Conservation (phyloP, 64 coral and sea anemone species). For the Hydrozoanthus tunicans region DNA sequence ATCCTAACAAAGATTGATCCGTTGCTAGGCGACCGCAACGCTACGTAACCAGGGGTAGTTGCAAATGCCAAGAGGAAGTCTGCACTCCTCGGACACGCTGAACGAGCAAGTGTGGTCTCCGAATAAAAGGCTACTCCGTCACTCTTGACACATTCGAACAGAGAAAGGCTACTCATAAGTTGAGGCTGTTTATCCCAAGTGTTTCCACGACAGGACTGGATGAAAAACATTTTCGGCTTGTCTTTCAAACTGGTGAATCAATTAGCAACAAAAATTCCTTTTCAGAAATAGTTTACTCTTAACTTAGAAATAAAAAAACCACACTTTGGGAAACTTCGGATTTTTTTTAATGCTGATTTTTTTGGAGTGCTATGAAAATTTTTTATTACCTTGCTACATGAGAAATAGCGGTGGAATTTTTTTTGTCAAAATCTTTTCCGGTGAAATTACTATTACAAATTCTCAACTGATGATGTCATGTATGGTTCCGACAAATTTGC, state of each 20-base stretch:
- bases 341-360: too few relatives aligned
- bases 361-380: too few relatives aligned
- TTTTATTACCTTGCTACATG: too few relatives aligned
- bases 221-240: conserved; percentile 49
- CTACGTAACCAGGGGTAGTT: conserved; percentile 43
- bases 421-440: too few relatives aligned
- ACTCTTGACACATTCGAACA: conserved; percentile 9
- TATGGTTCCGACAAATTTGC: too few relatives aligned
- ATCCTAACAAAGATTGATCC: conserved; percentile 14
- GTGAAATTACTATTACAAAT: too few relatives aligned
- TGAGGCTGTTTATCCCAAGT: conserved; percentile 2
- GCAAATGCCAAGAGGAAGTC: conserved; percentile 54
- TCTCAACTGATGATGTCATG: too few relatives aligned
- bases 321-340: not conserved
- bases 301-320: not conserved
- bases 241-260: conserved; percentile 13
- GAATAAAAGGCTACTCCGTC: not conserved
- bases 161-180: not conserved
- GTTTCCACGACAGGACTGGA: conserved; percentile 44
- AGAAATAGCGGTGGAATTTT: too few relatives aligned
- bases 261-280: too few relatives aligned
- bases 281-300: too few relatives aligned
- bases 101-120: conserved; percentile 32
- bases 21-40: conserved; percentile 11
- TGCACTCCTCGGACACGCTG: conserved; percentile 19